phyloP scores from a whole-genome alignment of 92 coral and sea anemone species.

The Blastomussa wellsi region DNA sequence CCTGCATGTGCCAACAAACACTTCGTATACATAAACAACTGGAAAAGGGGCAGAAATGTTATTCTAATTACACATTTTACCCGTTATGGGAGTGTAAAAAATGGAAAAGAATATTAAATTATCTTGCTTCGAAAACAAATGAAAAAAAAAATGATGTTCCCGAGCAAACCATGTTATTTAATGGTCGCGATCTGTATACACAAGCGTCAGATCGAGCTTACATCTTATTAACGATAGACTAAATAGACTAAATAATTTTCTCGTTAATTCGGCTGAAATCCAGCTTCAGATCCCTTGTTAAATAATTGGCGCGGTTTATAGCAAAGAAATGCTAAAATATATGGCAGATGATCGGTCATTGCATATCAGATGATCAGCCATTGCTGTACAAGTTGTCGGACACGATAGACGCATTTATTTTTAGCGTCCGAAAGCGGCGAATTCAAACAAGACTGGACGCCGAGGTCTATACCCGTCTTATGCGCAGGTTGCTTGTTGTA shows the following conservation, averaged over 20 bases:
- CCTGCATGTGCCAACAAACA: constrained; percentile 16
- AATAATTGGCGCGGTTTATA: too few species aligned
- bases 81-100: background rate
- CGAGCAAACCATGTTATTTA: background rate
- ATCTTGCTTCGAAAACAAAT: background rate
- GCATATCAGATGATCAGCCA: background rate
- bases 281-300: background rate
- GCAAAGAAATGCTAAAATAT: background rate
- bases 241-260: background rate
- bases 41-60: background rate
- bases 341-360: background rate
- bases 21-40: background rate
- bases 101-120: background rate
- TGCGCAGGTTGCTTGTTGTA: background rate
- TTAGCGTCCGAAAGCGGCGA: background rate
- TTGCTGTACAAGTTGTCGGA: background rate
- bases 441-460: background rate
- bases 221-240: background rate
- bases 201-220: background rate
- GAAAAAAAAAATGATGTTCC: background rate
- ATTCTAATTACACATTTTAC: background rate
- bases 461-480: background rate
- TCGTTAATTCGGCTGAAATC: background rate
- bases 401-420: background rate
- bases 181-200: background rate